Evolutionary conservation across 2,888 invertebrate species (phyloP), one percentile per base, ranked within the genome.

Genomic region (Coecobrya sp.): DNA sequence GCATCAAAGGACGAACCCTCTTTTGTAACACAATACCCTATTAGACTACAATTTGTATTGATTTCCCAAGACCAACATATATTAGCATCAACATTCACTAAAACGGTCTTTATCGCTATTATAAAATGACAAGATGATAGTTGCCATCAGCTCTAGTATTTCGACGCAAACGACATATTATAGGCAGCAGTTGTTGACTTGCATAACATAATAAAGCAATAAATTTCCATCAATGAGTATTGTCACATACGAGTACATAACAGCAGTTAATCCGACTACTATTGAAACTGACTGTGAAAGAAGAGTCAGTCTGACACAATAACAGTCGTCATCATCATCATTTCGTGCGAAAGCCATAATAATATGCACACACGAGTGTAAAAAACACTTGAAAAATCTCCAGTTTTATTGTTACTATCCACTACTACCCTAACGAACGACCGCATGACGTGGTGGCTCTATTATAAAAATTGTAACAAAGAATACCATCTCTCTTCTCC

Each of bases 341-440:
- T 2, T 70, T 30, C 36, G 16, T 30, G 36, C 5, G n/a, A 30
- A 16, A 36, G n/a, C n/a, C 36, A 70, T 70, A 11, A n/a, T 70
- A 27, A 36, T 13, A 65, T 65, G 62, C 13, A 65, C 27, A 22
- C 16, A 16, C 7, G 42, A 36, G 73, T 13, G 13, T 3, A 73
- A 73, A n/a, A 73, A n/a, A 16, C 30, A 73, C 73, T 73, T 73
- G 19, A 73, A 73, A 68, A 73, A 73, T 73, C 73, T 73, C 73
- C 73, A 36, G 73, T 42, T 73, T 73, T 73, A 73, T 73, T 73
- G 73, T 16, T 19, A 19, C n/a, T 73, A 73, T 13, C 42, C 2
- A n/a, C 16, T 13, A 36, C 68, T 11, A 30, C 8, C 16, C 36
- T 36, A 73, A n/a, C 2, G 70, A 5, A 73, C 42, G 10, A 73